Base-by-base conservation (phyloP, 2,113 vertebrate genomes). In the Aspidoscelis tigris region DNA sequence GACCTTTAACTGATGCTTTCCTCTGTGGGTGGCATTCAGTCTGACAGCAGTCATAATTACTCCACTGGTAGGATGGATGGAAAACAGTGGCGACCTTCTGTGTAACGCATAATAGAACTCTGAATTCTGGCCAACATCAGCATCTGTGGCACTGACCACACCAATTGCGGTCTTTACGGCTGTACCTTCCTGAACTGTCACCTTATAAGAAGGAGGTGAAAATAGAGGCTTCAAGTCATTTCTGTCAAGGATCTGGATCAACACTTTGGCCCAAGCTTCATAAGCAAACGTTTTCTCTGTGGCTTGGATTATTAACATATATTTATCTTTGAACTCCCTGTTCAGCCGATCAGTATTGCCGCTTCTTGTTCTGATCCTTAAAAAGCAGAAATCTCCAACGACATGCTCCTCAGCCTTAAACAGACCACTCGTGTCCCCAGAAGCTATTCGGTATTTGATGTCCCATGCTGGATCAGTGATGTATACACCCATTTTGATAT, bases 161-260 rank as follows among this genome's bases (percentile, higher is more conserved):
- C 96, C 96, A 89, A 99, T 92, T 65, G 96, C 96, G 0, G 96
- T 96, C 90, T 96, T 97, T 12, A 98, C 90, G 20, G 96, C 96
- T 5, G 92, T 89, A 83, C 99, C 97, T 87, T 99, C 98, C 64
- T 80, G 94, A 86, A 99, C 94, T 65, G 93, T 95, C 64, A 97
- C 96, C 86, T 95, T 96, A 93, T 99, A 99, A 0, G 97, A 99
- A 0, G 98, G 97, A 0, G 98, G 98, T 83, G 98, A 99, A 93
- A 99, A 99, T 33, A 99, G 98, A 9, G 98, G 98, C 84, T 97
- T 99, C 84, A 99, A 93, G 93, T 99, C 99, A 55, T 99, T 99
- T 85, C 95, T 97, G 93, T 99, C 99, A 71, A 99, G 95, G 88
- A 99, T 97, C 50, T 94, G 96, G 39, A 99, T 93, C 72, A 95